Conservation (phyloP, 2,797 vertebrate genomes). For the Acomys russatus region DNA sequence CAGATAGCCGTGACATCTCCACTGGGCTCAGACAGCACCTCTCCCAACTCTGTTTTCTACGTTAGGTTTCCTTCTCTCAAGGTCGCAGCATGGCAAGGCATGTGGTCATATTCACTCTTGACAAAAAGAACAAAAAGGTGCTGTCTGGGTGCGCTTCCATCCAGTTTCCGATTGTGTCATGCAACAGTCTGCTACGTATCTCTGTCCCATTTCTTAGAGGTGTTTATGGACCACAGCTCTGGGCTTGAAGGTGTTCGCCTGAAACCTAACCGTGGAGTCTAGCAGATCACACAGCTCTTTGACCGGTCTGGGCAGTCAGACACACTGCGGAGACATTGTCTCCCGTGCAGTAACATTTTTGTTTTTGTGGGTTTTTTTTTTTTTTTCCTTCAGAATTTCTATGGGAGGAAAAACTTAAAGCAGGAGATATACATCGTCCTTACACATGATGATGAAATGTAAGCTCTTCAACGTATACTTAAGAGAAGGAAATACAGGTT, state of each 20-base stretch:
- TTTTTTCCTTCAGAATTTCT: neutral
- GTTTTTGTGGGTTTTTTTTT: neutral
- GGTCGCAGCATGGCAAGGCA: slow-evolving; percentile 38
- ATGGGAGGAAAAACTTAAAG: neutral
- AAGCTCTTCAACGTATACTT: slow-evolving; percentile 62
- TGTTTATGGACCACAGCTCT: slow-evolving; percentile 56
- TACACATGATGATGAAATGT: slow-evolving; percentile 49
- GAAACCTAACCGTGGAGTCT: slow-evolving; percentile 63
- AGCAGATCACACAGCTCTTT: neutral
- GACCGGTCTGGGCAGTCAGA: slow-evolving; percentile 4
- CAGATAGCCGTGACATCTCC: slow-evolving; percentile 48
- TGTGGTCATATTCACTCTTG: slow-evolving; percentile 60
- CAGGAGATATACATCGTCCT: neutral
- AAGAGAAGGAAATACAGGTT: slow-evolving; percentile 44
- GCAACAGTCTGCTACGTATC: slow-evolving; percentile 49
- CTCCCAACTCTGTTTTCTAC: neutral
- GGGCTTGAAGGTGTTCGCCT: slow-evolving; percentile 24
- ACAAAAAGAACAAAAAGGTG: neutral
- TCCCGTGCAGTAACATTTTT: neutral
- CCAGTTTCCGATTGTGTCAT: slow-evolving; percentile 52
- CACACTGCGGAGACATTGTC: slow-evolving; percentile 24
- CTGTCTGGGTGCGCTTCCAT: neutral
- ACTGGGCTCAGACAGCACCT: neutral
- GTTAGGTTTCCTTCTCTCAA: slow-evolving; percentile 20
- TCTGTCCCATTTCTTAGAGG: neutral